Conservation (phyloP, 1,140 invertebrate species). For the Sminthurides bifidus region DNA sequence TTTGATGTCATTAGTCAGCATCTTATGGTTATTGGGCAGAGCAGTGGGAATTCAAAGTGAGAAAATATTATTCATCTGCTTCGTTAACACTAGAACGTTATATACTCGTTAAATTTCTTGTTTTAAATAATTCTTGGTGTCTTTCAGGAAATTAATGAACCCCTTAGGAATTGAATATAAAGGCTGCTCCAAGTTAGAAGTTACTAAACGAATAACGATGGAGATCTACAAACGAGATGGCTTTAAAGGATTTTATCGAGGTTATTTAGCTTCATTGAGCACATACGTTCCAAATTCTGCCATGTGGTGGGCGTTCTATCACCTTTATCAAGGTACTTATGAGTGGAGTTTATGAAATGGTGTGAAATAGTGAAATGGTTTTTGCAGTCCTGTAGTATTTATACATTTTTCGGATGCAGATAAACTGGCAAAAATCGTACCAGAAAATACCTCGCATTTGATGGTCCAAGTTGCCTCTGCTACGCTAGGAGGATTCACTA, state of each 20-base stretch:
- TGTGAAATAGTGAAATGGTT: background rate
- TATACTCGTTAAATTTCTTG: background rate
- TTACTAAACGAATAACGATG: slow-evolving; percentile 55
- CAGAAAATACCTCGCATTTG: slow-evolving; percentile 65
- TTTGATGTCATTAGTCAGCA: slow-evolving; percentile 94
- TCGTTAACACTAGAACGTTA: too few relatives aligned
- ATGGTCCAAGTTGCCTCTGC: slow-evolving; percentile 79
- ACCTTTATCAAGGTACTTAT: slow-evolving; percentile 77
- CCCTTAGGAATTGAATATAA: slow-evolving; percentile 37
- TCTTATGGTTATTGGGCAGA: slow-evolving; percentile 76
- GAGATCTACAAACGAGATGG: slow-evolving; percentile 69
- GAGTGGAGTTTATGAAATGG: background rate
- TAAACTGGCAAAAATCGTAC: slow-evolving; percentile 57
- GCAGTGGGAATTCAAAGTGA: slow-evolving; percentile 1
- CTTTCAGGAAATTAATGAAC: slow-evolving; percentile 31
- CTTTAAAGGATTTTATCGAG: slow-evolving; percentile 77
- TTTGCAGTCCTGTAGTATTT: background rate
- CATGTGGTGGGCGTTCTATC: slow-evolving; percentile 93
- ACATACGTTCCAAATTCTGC: slow-evolving; percentile 92
- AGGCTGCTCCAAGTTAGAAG: slow-evolving; percentile 47
- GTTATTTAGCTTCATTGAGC: slow-evolving; percentile 78
- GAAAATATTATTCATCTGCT: background rate
- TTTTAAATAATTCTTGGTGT: background rate
- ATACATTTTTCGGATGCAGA: slow-evolving; percentile 44
- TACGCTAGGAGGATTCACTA: slow-evolving; percentile 79